A percentile compares a stretch with the other conserved stretches of the same genome.
Evolutionary conservation across 2,888 invertebrate genomes (phyloP).

Genomic region (Caenorhabditis sp.): DNA sequence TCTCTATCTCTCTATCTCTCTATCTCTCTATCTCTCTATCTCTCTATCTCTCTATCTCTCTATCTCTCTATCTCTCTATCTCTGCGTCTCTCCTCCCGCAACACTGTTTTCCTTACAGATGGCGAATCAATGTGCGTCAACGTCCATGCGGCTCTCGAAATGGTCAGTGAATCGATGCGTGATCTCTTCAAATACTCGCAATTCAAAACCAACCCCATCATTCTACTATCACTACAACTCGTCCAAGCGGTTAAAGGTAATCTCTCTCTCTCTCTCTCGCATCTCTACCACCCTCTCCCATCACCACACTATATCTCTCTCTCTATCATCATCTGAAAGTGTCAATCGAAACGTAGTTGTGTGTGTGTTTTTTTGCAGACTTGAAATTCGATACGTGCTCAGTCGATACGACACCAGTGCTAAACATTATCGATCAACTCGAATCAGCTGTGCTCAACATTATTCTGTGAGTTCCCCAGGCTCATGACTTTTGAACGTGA

Average conservation of each 20-base stretch:
- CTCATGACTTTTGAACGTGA: not conserved
- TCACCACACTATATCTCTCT: conserved; percentile 26
- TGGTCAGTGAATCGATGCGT: conserved; percentile 67
- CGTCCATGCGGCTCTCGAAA: conserved; percentile 66
- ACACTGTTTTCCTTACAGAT: conserved; percentile 40
- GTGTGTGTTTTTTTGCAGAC: conserved; percentile 47
- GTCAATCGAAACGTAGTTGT: no score
- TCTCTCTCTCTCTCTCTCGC: not conserved
- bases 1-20: not conserved
- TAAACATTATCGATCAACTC: conserved; percentile 63
- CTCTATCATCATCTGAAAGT: no score
- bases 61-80: not conserved
- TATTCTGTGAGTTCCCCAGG: conserved; percentile 59
- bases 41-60: not conserved
- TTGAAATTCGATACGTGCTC: conserved; percentile 63
- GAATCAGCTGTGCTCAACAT: conserved; percentile 67
- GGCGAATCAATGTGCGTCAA: conserved; percentile 65
- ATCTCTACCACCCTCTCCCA: conserved; percentile 5
- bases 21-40: not conserved
- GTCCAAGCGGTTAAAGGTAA: conserved; percentile 55
- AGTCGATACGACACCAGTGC: conserved; percentile 58
- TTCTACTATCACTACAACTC: conserved; percentile 50
- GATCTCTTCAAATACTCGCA: conserved; percentile 60
- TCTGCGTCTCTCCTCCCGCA: not conserved
- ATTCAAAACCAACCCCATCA: conserved; percentile 57